These are phyloP conservation scores for Drosophila nr. perissopoda DNA, from an alignment of 2,888 invertebrate genomes.

Conservation along the genomic window DNA sequence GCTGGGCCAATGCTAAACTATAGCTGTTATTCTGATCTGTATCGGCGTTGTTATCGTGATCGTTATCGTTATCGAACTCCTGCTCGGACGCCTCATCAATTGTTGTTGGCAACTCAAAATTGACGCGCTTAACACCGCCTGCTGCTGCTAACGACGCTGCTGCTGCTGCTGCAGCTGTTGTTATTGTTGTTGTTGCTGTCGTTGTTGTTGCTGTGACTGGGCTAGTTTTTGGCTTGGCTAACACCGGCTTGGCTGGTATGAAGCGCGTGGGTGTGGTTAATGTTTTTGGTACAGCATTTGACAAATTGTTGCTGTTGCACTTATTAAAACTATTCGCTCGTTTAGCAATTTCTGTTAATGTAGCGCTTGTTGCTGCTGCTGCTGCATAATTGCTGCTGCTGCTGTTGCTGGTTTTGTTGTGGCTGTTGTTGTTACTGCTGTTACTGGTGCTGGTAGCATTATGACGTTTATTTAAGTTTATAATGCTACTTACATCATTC, in stretches of 20 bases:
- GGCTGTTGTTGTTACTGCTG: conserved; percentile 30
- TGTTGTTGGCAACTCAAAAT: conserved; percentile 72
- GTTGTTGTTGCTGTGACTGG: conserved; percentile 28
- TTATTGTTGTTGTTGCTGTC: conserved; percentile 15
- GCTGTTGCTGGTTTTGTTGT: conserved; percentile 26
- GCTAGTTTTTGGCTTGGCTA: conserved; percentile 51
- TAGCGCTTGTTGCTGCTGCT: conserved; percentile 36
- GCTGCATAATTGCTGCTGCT: conserved; percentile 30
- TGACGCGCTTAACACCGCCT: conserved; percentile 71
- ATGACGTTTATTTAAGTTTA: conserved; percentile 62
- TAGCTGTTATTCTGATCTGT: conserved; percentile 16
- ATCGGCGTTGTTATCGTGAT: conserved; percentile 33
- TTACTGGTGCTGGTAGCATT: conserved; percentile 65
- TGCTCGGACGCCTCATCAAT: conserved; percentile 60
- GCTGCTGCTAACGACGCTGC: conserved; percentile 34
- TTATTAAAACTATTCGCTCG: conserved; percentile 50
- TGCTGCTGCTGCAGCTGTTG: conserved; percentile 5
- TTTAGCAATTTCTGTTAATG: conserved; percentile 47
- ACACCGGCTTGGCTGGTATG: conserved; percentile 66
- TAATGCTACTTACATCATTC: conserved; percentile 77
- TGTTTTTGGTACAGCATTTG: conserved; percentile 62
- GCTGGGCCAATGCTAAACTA: conserved; percentile 40
- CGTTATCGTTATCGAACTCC: conserved; percentile 36
- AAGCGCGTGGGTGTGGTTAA: conserved; percentile 74
- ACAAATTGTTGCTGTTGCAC: conserved; percentile 45